Base-by-base conservation (phyloP, 2,113 vertebrate species). In the Zosterops japonicus region DNA sequence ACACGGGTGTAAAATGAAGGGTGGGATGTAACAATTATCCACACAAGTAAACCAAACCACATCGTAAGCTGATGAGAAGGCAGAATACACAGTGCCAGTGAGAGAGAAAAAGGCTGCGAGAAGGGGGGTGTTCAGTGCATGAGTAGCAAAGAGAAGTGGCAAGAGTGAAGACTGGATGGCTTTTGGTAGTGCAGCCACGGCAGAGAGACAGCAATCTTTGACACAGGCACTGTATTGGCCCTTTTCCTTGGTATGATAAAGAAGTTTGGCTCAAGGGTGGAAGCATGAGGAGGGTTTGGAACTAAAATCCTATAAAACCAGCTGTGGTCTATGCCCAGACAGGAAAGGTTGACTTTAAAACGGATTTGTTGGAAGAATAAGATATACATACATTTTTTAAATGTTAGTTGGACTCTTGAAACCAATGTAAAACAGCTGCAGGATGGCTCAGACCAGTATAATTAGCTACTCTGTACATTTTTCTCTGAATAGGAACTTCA, bases 351-450 rank as follows among this genome's bases (percentile, higher is more conserved):
- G 47, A 57, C 56, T 82, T 84, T 28, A 57, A 75, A 78, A 49
- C 59, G 36, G 11, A 22, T 57, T 81, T 82, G 10, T 33, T 50
- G n/a, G 3, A 68, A 83, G 13, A 41, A 59, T 39, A 75, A 75
- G 15, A 60, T 44, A 67, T 3, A 6, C 24, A 89, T 21, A 20
- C 35, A 75, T 85, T 75, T 93, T 77, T 68, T 1, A 85, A 90
- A 76, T 72, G 39, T 9, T 82, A 70, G 42, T 91, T 93, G 39
- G 42, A 65, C 74, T 87, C 74, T 59, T 67, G 64, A 85, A 94
- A 91, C 60, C 85, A 78, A 67, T 78, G 35, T 46, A 70, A 67
- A 90, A 36, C 74, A 93, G 13, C 83, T 94, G 79, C 79, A 94
- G 57, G n/a, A 41, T 90, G 53, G 33, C 24, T 80, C 55, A 92